Percentiles rank a stretch among this genome's conserved stretches.
phyloP scores from a whole-genome alignment of 2,113 vertebrate species.

The Sterrhoptilus dennistouni region DNA sequence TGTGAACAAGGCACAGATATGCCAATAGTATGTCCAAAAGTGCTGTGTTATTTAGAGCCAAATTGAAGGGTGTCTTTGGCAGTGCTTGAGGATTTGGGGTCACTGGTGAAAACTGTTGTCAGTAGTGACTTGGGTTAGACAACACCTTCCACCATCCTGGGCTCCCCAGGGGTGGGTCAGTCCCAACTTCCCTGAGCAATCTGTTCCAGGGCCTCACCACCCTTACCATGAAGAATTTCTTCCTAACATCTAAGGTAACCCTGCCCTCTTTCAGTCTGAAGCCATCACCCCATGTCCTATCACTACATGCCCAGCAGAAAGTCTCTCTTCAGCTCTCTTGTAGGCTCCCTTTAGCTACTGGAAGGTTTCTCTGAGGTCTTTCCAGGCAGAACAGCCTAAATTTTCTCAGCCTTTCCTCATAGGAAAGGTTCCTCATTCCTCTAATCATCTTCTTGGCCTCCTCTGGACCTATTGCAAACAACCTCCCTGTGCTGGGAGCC shows the following conservation, averaged over 20 bases:
- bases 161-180: neutral
- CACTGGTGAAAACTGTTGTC: neutral
- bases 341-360: neutral
- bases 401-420: neutral
- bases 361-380: neutral
- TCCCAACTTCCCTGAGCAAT: neutral
- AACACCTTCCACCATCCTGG: neutral
- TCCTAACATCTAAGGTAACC: neutral
- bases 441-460: fast-evolving
- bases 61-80: neutral
- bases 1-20: neutral
- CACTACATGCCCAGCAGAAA: neutral
- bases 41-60: neutral
- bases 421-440: neutral
- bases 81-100: neutral
- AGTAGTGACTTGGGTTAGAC: neutral
- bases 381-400: neutral
- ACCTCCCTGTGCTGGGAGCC: neutral
- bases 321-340: neutral
- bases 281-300: neutral
- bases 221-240: neutral
- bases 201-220: neutral
- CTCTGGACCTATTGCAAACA: neutral
- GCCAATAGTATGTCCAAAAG: neutral
- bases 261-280: neutral